Percentiles rank a stretch among this genome's conserved stretches.
Conservation (phyloP, 2,888 invertebrate genomes). For the Anthrax anthrax region DNA sequence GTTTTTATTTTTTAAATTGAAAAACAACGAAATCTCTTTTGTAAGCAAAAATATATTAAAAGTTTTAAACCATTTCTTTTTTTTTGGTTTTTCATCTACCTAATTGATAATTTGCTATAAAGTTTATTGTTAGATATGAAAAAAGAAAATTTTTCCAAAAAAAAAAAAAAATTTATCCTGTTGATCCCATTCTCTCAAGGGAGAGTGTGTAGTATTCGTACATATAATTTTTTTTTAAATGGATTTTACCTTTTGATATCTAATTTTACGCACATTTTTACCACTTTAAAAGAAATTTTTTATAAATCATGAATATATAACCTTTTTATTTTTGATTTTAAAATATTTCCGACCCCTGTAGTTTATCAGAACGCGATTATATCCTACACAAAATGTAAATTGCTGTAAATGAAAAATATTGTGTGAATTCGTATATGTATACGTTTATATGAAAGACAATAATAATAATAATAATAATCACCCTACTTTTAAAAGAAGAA, state of each 20-base stretch:
- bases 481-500: too few relatives aligned
- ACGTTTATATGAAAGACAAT: too few relatives aligned
- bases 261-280: neutral
- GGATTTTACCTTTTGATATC: neutral
- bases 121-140: neutral
- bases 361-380: too few relatives aligned
- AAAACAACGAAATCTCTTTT: neutral
- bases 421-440: too few relatives aligned
- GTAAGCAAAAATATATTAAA: neutral
- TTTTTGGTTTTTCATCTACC: neutral
- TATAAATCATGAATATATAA: neutral
- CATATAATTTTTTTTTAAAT: neutral
- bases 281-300: neutral
- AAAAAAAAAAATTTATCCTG: neutral
- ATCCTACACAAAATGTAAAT: too few relatives aligned
- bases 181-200: neutral
- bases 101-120: neutral
- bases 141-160: too few relatives aligned
- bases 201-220: neutral
- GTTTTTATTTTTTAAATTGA: too few relatives aligned
- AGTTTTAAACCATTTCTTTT: too few relatives aligned
- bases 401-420: too few relatives aligned
- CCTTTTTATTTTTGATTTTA: neutral
- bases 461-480: too few relatives aligned
- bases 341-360: neutral